Evolutionary conservation across 2,888 invertebrate genomes (phyloP), one percentile per base, ranked within the genome.

Genomic region (Thera obeliscata): DNA sequence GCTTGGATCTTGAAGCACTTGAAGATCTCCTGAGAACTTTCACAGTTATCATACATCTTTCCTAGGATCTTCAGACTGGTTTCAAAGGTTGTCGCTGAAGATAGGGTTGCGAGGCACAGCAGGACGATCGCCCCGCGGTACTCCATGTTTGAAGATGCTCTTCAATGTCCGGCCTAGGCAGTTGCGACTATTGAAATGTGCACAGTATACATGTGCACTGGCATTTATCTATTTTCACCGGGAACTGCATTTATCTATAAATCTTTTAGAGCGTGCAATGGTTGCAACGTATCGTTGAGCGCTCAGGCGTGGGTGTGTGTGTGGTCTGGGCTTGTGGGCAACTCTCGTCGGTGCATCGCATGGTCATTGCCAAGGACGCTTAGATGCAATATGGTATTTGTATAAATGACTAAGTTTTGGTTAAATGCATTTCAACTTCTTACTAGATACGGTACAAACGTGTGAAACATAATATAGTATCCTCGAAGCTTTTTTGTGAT

Each of bases 1-100:
- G 96, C 95, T 81, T 96, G 95, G 64, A 96, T 90, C 87, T 96
- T 96, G 76, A 96, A 93, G 82, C 96, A 97, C 92, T 95, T 95
- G 74, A 95, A 87, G 61, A 96, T 90, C 79, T 96, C 95, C 71
- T 95, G 94, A 56, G 95, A 94, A 70, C 91, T 89, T 74, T 95
- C 94, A 83, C 96, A 96, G 81, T 95, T 95, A 74, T 94, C 90
- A 80, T 95, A 95, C 76, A 95, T 91, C 85, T 91, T 94, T 76
- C 93, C 88, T 55, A 95, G 79, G 58, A 95, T 85, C 82, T 93
- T 93, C 74, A 93, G 81, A 68, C 94, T 93, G 67, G 87, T 86
- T 73, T 87, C 88, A 67, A 93, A 85, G 75, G 89, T 86, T 77
- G 92, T 91, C 54, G 88, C 90, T 58, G 90, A 86, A 64, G 85